A percentile compares a stretch with the other conserved stretches of the same genome.
Conservation (phyloP, 2,113 vertebrate genomes). For the Corythoichthys intestinalis region DNA sequence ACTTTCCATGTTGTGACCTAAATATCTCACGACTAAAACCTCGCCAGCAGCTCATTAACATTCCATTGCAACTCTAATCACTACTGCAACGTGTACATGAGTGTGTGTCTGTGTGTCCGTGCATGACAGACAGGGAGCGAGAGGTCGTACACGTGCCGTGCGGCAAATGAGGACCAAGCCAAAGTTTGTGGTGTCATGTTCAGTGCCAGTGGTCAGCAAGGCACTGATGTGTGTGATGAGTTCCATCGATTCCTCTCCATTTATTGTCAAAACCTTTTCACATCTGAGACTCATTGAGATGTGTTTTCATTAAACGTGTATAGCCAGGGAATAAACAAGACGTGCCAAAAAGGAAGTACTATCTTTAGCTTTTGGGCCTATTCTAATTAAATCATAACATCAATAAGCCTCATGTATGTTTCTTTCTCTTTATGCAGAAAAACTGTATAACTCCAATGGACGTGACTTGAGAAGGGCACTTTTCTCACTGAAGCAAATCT, state of each 20-base stretch:
- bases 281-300: conserved; percentile 40
- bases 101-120: conserved; percentile 10
- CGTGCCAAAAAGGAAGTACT: not conserved
- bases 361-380: not conserved
- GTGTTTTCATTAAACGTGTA: conserved; percentile 28
- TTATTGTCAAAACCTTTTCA: conserved; percentile 21
- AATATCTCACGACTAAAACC: conserved; percentile 57
- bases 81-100: conserved; percentile 14
- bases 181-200: conserved; percentile 35
- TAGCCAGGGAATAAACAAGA: not conserved
- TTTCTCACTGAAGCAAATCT: conserved; percentile 96
- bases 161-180: conserved; percentile 5
- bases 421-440: conserved; percentile 72
- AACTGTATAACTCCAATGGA: conserved; percentile 88
- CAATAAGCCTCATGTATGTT: conserved; percentile 4
- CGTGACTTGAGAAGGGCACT: conserved; percentile 89
- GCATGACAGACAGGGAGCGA: conserved; percentile 1
- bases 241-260: conserved; percentile 7
- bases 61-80: conserved; percentile 62
- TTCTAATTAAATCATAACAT: conserved; percentile 4
- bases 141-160: conserved; percentile 33
- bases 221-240: conserved; percentile 6
- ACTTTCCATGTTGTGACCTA: conserved; percentile 61
- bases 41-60: conserved; percentile 64
- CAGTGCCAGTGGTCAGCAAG: conserved; percentile 40